These are phyloP conservation scores for Tetranychus cinnabarinus DNA, from an alignment of 1,140 invertebrate genomes.

Conservation along the genomic window DNA sequence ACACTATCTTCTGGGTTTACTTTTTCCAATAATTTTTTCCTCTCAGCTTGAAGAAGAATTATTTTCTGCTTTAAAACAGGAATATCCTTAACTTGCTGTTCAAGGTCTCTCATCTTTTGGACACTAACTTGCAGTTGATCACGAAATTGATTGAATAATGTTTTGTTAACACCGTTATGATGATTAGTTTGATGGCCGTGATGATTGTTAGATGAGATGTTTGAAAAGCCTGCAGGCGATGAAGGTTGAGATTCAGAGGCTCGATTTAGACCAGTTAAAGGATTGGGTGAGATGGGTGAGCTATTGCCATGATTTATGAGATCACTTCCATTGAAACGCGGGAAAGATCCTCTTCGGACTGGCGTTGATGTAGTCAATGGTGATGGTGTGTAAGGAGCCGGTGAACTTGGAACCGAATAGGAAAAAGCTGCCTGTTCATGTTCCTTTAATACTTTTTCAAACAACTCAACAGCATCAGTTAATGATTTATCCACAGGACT, in stretches of 20 bases:
- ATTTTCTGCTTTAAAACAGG: slow-evolving; percentile 43
- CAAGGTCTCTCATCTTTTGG: slow-evolving; percentile 46
- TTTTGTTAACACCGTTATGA: too few relatives aligned
- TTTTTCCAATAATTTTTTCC: slow-evolving; percentile 34
- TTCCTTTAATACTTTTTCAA: slow-evolving; percentile 5
- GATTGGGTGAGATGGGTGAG: neutral
- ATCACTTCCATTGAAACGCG: neutral
- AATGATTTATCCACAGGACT: neutral
- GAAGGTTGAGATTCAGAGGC: neutral
- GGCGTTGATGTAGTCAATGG: neutral
- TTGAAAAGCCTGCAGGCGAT: neutral
- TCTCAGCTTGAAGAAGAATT: slow-evolving; percentile 43
- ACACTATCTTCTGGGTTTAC: slow-evolving; percentile 20
- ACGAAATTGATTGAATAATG: slow-evolving; percentile 23
- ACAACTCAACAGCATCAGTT: slow-evolving; percentile 3
- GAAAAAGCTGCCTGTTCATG: neutral
- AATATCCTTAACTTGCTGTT: slow-evolving; percentile 58
- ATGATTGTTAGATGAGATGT: too few relatives aligned
- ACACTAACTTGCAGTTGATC: slow-evolving; percentile 52
- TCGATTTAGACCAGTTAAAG: neutral
- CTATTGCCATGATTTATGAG: slow-evolving; percentile 4
- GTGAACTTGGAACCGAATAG: neutral
- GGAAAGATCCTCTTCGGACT: neutral
- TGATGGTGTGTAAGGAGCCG: neutral
- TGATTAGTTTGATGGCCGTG: too few relatives aligned